phyloP scores from a whole-genome alignment of 2,797 vertebrate species.

The Ctenopoma kingsleyae region DNA sequence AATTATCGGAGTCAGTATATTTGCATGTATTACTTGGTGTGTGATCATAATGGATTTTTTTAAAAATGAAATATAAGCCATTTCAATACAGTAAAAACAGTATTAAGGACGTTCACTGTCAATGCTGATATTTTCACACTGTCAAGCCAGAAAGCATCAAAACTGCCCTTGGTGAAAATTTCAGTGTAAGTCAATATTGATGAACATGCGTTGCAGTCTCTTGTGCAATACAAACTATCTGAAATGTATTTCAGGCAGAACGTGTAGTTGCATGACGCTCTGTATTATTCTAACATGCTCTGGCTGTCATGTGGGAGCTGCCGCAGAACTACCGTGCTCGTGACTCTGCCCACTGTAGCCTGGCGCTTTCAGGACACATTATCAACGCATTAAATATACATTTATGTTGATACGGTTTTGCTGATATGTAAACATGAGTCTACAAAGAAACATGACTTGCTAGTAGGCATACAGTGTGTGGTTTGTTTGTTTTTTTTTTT shows the following conservation, averaged over 20 bases:
- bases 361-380: slow-evolving; percentile 12
- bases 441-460: slow-evolving; percentile 2
- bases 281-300: slow-evolving; percentile 28
- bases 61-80: not conserved
- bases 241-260: slow-evolving; percentile 21
- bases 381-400: not conserved
- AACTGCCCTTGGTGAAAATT: slow-evolving; percentile 36
- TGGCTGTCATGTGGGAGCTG: slow-evolving; percentile 12
- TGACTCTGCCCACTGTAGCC: slow-evolving; percentile 1
- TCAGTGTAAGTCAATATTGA: slow-evolving; percentile 37
- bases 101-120: not conserved
- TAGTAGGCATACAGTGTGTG: not conserved
- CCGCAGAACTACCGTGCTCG: slow-evolving; percentile 13
- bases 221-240: slow-evolving; percentile 28
- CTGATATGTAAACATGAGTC: not conserved
- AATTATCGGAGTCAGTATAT: not conserved
- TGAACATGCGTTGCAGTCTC: slow-evolving; percentile 40
- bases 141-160: slow-evolving; percentile 20
- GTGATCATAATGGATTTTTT: not conserved
- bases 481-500: not conserved
- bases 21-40: not conserved
- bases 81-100: not conserved
- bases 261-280: slow-evolving; percentile 33
- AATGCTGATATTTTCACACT: slow-evolving; percentile 17
- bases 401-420: not conserved